A percentile compares a stretch with the other conserved stretches of the same genome.
phyloP scores from a whole-genome alignment of 2,797 vertebrate genomes.

The Adelosebastes latens region DNA sequence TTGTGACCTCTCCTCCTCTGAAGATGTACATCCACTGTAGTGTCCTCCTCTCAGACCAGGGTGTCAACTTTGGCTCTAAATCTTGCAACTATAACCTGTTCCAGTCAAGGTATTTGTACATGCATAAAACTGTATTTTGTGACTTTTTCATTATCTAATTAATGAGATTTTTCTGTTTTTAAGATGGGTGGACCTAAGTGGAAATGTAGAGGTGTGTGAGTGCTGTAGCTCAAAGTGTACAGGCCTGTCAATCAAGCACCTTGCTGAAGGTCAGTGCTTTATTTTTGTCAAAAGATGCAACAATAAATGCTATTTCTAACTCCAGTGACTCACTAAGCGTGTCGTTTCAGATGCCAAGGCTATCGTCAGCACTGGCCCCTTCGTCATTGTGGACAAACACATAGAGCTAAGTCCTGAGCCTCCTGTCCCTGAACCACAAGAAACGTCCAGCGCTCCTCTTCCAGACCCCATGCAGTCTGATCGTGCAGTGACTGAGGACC shows the following conservation, averaged over 20 bases:
- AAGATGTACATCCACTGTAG: conserved; percentile 78
- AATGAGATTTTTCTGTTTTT: neutral
- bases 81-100: conserved; percentile 77
- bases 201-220: conserved; percentile 54
- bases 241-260: conserved; percentile 27
- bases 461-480: neutral
- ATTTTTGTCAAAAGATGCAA: neutral
- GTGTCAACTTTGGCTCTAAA: conserved; percentile 62
- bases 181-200: conserved; percentile 78
- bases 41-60: conserved; percentile 58
- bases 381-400: conserved; percentile 50
- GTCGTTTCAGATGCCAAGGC: conserved; percentile 54
- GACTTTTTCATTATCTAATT: neutral
- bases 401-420: neutral
- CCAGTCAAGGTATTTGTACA: conserved; percentile 61
- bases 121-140: neutral
- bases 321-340: neutral
- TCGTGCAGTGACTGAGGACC: neutral
- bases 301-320: neutral
- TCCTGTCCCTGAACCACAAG: neutral
- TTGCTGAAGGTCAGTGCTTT: conserved; percentile 49
- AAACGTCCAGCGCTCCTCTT: neutral
- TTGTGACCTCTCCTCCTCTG: neutral
- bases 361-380: conserved; percentile 58
- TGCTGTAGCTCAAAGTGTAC: conserved; percentile 77